Evolutionary conservation across 2,888 invertebrate genomes (phyloP).

Genomic region (Ophion costatus): DNA sequence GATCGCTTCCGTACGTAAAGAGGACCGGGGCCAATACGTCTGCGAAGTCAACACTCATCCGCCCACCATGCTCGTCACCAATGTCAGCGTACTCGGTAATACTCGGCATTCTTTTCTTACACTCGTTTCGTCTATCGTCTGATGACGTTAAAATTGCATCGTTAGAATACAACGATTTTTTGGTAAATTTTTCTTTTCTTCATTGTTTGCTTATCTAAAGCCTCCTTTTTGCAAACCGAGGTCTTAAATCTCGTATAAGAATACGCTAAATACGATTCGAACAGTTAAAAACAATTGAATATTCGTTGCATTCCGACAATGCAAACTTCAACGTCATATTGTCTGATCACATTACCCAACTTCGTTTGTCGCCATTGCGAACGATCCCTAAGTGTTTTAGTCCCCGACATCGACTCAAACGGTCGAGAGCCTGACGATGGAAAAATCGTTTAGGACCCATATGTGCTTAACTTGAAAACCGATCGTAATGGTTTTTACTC

Average conservation of each 20-base stretch:
- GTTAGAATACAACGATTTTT: neutral
- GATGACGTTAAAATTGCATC: neutral
- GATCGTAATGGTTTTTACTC: neutral
- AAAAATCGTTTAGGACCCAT: too few relatives aligned
- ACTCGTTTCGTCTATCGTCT: neutral
- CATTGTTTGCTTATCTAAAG: neutral
- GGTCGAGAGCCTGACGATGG: too few relatives aligned
- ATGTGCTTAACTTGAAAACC: too few relatives aligned
- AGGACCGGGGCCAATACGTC: constrained; percentile 90
- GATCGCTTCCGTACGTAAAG: constrained; percentile 89
- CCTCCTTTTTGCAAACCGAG: too few relatives aligned
- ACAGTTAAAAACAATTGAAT: too few relatives aligned
- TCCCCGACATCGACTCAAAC: too few relatives aligned
- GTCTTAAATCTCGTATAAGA: too few relatives aligned
- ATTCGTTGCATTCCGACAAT: too few relatives aligned
- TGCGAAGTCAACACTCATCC: constrained; percentile 93
- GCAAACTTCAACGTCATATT: neutral
- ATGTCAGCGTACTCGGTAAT: constrained; percentile 91
- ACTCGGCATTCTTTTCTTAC: constrained; percentile 60
- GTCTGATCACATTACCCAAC: neutral
- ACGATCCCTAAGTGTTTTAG: too few relatives aligned
- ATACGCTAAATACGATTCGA: too few relatives aligned
- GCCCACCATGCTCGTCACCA: constrained; percentile 90
- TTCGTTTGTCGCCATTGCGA: too few relatives aligned
- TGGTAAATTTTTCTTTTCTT: neutral